These are phyloP conservation scores for Caiman crocodilus DNA, from an alignment of 2,797 vertebrate species.

Conservation along the genomic window DNA sequence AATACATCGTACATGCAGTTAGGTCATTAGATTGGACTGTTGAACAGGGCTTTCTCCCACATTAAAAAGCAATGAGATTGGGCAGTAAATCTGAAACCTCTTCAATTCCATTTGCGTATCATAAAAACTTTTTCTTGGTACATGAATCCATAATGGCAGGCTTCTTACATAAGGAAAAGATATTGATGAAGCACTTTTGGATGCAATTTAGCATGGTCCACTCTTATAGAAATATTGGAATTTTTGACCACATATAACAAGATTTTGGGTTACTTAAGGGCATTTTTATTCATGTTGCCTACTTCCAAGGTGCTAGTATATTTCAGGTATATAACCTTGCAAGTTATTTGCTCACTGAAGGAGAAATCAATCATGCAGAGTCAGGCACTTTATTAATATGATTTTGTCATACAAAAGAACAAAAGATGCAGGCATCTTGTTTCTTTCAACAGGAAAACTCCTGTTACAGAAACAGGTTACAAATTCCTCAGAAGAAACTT, in stretches of 20 bases:
- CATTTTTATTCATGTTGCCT: neutral
- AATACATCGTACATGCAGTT: neutral
- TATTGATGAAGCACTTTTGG: accelerated
- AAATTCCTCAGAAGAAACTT: accelerated
- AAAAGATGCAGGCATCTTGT: neutral
- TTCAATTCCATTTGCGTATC: neutral
- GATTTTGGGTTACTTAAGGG: neutral
- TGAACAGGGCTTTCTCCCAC: neutral
- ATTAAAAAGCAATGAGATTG: neutral
- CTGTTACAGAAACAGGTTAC: neutral
- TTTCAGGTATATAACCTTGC: neutral
- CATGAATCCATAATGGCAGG: neutral
- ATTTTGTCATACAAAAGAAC: neutral
- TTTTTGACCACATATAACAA: neutral
- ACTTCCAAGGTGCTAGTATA: neutral
- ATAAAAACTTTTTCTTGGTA: neutral
- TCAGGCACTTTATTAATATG: neutral
- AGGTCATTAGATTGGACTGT: neutral
- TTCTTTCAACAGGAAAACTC: neutral
- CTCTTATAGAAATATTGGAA: accelerated
- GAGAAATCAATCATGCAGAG: neutral
- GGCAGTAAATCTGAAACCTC: neutral
- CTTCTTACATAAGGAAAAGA: neutral
- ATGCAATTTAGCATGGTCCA: neutral
- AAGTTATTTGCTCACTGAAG: neutral